Evolutionary conservation across 92 coral and sea anemone species (phyloP), one percentile per base, ranked within the genome.

Genomic region (Epizoanthus illoricatus): DNA sequence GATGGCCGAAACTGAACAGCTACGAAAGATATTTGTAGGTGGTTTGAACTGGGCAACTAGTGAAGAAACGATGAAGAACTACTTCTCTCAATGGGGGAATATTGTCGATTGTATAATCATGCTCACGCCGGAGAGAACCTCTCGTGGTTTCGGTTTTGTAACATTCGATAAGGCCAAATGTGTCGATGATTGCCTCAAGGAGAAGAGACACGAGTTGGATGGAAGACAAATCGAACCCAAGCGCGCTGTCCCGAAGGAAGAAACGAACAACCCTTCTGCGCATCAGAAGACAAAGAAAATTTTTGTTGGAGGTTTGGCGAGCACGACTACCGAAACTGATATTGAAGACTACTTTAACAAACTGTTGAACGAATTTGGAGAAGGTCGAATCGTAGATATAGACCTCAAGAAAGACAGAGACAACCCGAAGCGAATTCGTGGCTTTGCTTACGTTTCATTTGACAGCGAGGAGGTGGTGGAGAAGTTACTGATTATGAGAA

Each of bases 141-240:
- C 99, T 63, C 94, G 99, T 45, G 99, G 99, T 12, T 97, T 97
- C 79, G 99, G 99, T 3, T 97, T 97, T 83, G 98, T 97, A 18
- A 97, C 99, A 41, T 97, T 87, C 80, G 92, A 91, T 28, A 89
- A 85, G 18, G 86, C 97, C 7, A 70, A 88, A 69, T 92, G 94
- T 42, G 99, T 97, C 3, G 98, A 97, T 39, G 99, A 94, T 20
- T 89, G 90, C 59, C 85, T 97, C 21, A 88, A 88, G 47, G 92
- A 82, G 15, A 92, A 91, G 76, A 78, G 75, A 33, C 98, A 93
- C 75, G 88, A 89, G 52, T 85, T 97, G 2, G 98, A 97, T 81
- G 97, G 91, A 55, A 90, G 95, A 79, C 97, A 97, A 54, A 88
- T 97, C 74, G 99, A 97, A 88, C 99, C 99, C 6, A 97, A 97